Percentiles rank a stretch among this genome's conserved stretches.
phyloP scores from a whole-genome alignment of 1,140 invertebrate species.

The Eriosoma lanigerum region DNA sequence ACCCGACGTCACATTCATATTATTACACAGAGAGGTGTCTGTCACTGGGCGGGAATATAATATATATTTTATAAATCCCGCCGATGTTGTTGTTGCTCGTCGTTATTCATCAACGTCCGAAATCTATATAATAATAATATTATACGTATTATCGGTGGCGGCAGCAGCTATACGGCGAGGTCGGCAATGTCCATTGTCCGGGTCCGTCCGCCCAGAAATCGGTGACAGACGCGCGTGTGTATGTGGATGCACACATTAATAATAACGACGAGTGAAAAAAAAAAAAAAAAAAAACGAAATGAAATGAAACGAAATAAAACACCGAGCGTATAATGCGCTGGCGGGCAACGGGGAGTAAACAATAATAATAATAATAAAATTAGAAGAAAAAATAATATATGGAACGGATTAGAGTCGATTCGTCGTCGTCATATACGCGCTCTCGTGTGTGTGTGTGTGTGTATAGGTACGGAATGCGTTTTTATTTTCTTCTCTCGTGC shows the following conservation, averaged over 20 bases:
- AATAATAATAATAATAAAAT: constrained; percentile 36
- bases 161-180: background rate
- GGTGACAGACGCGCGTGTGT: constrained; percentile 40
- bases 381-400: constrained; percentile 28
- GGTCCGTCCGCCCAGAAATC: constrained; percentile 34
- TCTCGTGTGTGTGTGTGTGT: background rate
- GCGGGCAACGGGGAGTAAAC: background rate
- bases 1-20: too few species aligned
- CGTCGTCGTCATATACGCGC: constrained; percentile 3
- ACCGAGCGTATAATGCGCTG: too few species aligned
- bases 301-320: too few species aligned
- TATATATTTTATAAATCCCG: background rate
- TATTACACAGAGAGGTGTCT: constrained; percentile 2
- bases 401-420: constrained; percentile 40
- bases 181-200: background rate
- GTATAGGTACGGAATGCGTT: constrained; percentile 12
- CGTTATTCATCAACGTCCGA: constrained; percentile 52
- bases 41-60: constrained; percentile 7
- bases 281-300: too few species aligned
- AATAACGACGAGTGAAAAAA: constrained; percentile 25
- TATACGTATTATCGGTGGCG: background rate
- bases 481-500: background rate
- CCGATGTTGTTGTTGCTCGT: background rate
- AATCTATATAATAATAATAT: too few species aligned
- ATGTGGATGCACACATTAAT: constrained; percentile 43